Evolutionary conservation across 2,113 vertebrate species (phyloP).

Genomic region (Meles meles): DNA sequence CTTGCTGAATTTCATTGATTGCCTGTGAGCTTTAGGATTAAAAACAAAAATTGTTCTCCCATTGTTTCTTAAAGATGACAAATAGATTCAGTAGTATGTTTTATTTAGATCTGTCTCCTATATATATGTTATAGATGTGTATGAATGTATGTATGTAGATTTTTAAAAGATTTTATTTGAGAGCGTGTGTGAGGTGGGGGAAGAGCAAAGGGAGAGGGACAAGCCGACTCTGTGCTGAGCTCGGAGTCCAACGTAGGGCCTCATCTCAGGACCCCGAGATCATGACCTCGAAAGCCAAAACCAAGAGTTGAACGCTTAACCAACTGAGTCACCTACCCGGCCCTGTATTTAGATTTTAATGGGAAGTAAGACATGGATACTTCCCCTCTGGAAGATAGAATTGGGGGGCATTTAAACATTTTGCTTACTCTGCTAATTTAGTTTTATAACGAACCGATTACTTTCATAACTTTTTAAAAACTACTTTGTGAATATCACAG

Average conservation of each 20-base stretch:
- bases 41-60: neutral
- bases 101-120: neutral
- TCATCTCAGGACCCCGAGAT: neutral
- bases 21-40: constrained; percentile 2
- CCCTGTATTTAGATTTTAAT: neutral
- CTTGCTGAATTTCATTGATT: constrained; percentile 16
- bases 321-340: neutral
- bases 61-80: neutral
- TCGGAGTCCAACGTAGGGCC: neutral
- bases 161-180: neutral
- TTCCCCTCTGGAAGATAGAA: neutral
- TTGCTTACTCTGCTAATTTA: neutral
- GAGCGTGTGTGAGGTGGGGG: neutral
- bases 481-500: neutral
- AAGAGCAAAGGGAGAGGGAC: neutral
- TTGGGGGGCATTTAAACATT: neutral
- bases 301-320: neutral
- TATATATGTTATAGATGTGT: neutral
- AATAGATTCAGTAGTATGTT: neutral
- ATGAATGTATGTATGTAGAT: neutral
- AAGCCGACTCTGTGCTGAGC: neutral
- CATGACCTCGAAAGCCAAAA: neutral
- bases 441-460: neutral
- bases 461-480: neutral
- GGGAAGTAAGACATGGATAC: neutral